Evolutionary conservation across 1,140 invertebrate genomes (phyloP).

Genomic region (Aphis gossypii): DNA sequence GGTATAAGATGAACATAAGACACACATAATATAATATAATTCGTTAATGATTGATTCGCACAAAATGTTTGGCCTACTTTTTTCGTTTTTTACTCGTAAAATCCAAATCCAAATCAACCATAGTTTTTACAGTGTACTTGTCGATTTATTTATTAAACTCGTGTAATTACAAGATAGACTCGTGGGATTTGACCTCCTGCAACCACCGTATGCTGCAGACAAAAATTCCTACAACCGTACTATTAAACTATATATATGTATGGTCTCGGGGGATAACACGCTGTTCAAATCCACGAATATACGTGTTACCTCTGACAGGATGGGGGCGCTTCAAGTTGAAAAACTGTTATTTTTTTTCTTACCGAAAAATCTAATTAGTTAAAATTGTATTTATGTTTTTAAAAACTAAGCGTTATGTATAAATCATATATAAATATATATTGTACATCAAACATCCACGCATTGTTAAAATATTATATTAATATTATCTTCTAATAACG

Average conservation of each 20-base stretch:
- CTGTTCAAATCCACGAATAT: not conserved
- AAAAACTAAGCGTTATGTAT: not conserved
- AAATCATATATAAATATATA: not conserved
- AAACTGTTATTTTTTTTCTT: conserved; percentile 16
- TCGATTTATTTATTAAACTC: conserved; percentile 45
- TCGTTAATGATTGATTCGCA: not conserved
- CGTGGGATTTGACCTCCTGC: not conserved
- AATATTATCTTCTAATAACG: not conserved
- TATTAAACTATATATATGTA: not conserved
- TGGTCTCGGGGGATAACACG: conserved; percentile 15
- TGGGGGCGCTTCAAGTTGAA: conserved; percentile 21
- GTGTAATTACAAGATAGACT: conserved; percentile 22
- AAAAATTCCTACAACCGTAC: not conserved
- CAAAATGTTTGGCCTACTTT: not conserved
- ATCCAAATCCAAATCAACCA: not conserved
- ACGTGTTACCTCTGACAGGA: conserved; percentile 17
- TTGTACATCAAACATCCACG: not conserved
- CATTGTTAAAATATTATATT: not conserved
- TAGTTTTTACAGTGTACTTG: not conserved
- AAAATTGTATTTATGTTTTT: not conserved
- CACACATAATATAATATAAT: not conserved
- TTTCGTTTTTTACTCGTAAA: not conserved
- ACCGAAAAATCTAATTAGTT: not conserved
- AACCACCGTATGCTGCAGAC: not conserved
- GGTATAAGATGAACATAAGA: not conserved